Base-by-base conservation (phyloP, 2,888 invertebrate genomes). In the Dryobota labecula region DNA sequence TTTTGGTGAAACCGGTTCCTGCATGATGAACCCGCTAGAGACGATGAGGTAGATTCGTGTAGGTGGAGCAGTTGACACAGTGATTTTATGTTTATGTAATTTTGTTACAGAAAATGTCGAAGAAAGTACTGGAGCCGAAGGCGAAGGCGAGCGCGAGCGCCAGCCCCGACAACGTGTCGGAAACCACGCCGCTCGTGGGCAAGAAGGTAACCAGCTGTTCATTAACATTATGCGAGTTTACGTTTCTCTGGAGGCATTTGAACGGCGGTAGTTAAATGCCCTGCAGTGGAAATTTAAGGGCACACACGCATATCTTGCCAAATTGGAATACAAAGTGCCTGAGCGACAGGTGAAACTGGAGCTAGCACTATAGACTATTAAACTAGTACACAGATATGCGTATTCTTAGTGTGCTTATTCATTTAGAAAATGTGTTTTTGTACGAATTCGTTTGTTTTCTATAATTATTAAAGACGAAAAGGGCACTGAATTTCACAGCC, bases 141-240 rank as follows among this genome's bases (percentile, higher is more conserved):
- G 11, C 57, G n/a, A 62, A 45, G 57, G 75, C 88, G 49, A 77
- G 84, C 36, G 65, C 24, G 1, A 69, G 69, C 51, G 49, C 82
- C 62, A 83, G 84, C n/a, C 5, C 73, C 27, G 78, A 83, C 3
- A 78, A 85, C 7, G 87, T 87, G 0, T 86, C 92, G 13, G 95
- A 95, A 83, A 90, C 88, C 5, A 94, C 94, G 5, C 95, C 95
- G 2, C 89, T 95, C 2, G 90, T 95, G 4, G 75, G 86, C 7
- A 92, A 91, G 81, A 84, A 87, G 84, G 94, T 94, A 83, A 93
- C 93, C n/a, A 18, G 18, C 18, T 18, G 1, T 80, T 43, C 24
- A 41, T 24, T 5, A 24, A 2, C 9, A 33, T 36, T 20, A 27
- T 49, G 8, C 24, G 33, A 13, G 24, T n/a, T 6, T 13, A 15